Evolutionary conservation across 2,113 vertebrate genomes (phyloP), one percentile per base, ranked within the genome.

Genomic region (Caranx ignobilis): DNA sequence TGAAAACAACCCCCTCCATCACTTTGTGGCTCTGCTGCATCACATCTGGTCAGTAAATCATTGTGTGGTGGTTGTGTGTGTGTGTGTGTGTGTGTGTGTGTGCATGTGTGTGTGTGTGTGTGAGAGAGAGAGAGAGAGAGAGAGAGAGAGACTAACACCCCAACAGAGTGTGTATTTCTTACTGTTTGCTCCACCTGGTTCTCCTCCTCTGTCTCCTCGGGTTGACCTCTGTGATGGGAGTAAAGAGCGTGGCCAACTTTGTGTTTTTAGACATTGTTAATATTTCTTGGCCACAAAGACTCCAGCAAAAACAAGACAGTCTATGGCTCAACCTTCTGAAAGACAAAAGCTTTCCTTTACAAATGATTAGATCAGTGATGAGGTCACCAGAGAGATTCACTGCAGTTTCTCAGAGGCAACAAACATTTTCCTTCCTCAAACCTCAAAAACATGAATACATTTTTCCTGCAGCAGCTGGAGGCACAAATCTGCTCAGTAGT

Each of bases 21-120:
- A 65, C 72, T 79, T 62, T 75, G 52, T 50, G n/a, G 77, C 43
- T 69, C 19, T 12, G 43, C 68, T 57, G 54, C 34, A 69, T 75
- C 77, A 81, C 77, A 78, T 81, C 87, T 89, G 78, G 19, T 73
- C 65, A 75, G 45, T 63, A 56, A 68, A 77, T 57, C 81, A 64
- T 43, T 67, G 21, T 64, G 74, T 78, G 50, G 26, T 26, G 26
- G 26, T 26, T 54, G 41, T 55, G 75, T 26, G 68, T 45, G 43
- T 35, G 63, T 35, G 56, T 63, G 56, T 57, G 32, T 66, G 54
- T 62, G n/a, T 13, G 16, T 72, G 54, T 63, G 32, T 47, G 45
- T 68, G 35, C 54, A 68, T 72, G 59, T 47, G 70, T 74, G 56
- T 63, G 37, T 43, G 71, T 18, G 71, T 34, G 54, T 32, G 50